Evolutionary conservation across 2,113 vertebrate genomes (phyloP).

Genomic region (Solea senegalensis): DNA sequence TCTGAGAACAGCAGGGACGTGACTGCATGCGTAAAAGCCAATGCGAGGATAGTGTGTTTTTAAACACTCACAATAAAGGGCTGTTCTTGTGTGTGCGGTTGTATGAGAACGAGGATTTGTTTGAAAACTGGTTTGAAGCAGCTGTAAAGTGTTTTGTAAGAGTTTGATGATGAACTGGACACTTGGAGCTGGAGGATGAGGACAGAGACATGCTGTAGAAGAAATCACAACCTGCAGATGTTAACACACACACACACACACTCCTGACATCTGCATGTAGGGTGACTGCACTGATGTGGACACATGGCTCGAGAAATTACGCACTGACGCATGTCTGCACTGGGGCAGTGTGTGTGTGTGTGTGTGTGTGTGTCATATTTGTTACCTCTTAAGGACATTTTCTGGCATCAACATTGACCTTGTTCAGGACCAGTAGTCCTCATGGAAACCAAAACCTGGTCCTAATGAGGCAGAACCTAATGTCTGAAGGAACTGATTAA

Average conservation of each 20-base stretch:
- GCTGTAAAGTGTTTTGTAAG: constrained; percentile 11
- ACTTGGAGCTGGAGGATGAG: background rate
- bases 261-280: background rate
- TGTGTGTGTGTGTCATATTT: background rate
- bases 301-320: background rate
- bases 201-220: background rate
- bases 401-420: too few species aligned
- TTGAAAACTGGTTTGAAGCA: background rate
- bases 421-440: too few species aligned
- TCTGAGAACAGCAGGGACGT: background rate
- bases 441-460: too few species aligned
- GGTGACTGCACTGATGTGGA: constrained; percentile 2
- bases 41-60: constrained; percentile 2
- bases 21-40: constrained; percentile 18
- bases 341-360: background rate
- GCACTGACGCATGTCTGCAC: constrained; percentile 14
- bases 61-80: too few species aligned
- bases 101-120: background rate
- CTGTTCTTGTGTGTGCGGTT: background rate
- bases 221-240: background rate
- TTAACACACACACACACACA: too few species aligned
- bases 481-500: too few species aligned
- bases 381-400: too few species aligned
- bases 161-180: constrained; percentile 3
- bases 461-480: too few species aligned